phyloP scores from a whole-genome alignment of 2,797 vertebrate genomes.

The Glyptemys insculpta region DNA sequence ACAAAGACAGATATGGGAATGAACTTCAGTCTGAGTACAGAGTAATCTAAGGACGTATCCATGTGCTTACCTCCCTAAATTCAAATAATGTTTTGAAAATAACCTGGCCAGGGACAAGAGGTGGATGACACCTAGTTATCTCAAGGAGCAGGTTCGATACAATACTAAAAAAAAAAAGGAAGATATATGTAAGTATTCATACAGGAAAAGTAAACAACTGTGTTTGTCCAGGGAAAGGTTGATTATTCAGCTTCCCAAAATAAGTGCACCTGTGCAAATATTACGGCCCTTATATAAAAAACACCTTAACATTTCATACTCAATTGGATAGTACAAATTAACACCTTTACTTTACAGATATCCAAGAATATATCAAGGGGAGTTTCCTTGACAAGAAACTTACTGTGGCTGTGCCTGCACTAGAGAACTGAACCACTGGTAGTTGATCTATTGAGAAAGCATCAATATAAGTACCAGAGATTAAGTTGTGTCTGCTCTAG shows the following conservation, averaged over 20 bases:
- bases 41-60: background rate
- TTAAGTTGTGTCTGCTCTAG: rapidly evolving
- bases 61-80: background rate
- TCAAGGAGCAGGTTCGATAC: background rate
- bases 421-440: background rate
- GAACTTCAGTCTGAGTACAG: background rate
- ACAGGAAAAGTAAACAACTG: background rate
- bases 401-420: background rate
- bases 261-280: background rate
- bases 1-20: background rate
- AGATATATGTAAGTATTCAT: background rate
- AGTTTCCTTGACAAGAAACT: background rate
- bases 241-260: background rate
- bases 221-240: background rate
- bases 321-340: background rate
- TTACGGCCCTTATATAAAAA: background rate
- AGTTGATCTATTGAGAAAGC: background rate
- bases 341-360: background rate
- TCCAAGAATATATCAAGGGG: background rate
- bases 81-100: background rate
- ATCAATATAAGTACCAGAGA: background rate
- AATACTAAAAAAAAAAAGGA: background rate
- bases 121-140: background rate
- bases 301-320: background rate
- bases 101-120: background rate